Conservation (phyloP, 2,888 invertebrate genomes). For the Pardosa pseudoannulata region DNA sequence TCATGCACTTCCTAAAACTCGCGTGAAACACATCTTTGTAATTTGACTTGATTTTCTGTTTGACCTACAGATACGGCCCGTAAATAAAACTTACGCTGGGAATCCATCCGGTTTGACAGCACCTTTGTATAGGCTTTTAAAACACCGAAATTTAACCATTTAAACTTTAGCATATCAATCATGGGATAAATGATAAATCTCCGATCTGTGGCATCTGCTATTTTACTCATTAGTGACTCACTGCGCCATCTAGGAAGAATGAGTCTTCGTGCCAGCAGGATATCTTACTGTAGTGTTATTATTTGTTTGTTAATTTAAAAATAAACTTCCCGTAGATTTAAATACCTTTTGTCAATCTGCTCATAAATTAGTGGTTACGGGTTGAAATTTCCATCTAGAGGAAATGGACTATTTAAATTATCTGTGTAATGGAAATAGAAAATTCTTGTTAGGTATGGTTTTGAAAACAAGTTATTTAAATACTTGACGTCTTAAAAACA, state of each 20-base stretch:
- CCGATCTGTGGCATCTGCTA: slow-evolving; percentile 48
- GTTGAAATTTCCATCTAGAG: no score
- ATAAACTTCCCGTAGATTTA: neutral
- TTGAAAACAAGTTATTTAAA: no score
- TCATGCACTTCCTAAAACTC: neutral
- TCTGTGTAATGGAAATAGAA: no score
- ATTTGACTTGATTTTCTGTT: neutral
- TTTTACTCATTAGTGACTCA: slow-evolving; percentile 56
- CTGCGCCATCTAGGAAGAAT: slow-evolving; percentile 40
- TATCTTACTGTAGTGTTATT: slow-evolving; percentile 33
- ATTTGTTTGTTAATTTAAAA: slow-evolving; percentile 3
- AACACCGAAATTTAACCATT: slow-evolving; percentile 31
- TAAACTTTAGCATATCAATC: slow-evolving; percentile 57
- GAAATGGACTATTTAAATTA: no score
- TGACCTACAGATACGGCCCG: slow-evolving; percentile 23
- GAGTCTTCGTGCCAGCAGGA: slow-evolving; percentile 27
- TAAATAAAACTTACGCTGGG: slow-evolving; percentile 20
- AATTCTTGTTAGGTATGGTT: no score
- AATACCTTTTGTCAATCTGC: no score
- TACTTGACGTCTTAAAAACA: no score
- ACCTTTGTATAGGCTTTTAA: slow-evolving; percentile 40
- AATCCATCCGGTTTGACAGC: slow-evolving; percentile 27
- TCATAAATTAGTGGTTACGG: no score
- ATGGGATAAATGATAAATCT: slow-evolving; percentile 57
- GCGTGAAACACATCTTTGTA: neutral